A percentile compares a stretch with the other conserved stretches of the same genome.
phyloP scores from a whole-genome alignment of 2,888 invertebrate species.

The Melinaea marsaeus region DNA sequence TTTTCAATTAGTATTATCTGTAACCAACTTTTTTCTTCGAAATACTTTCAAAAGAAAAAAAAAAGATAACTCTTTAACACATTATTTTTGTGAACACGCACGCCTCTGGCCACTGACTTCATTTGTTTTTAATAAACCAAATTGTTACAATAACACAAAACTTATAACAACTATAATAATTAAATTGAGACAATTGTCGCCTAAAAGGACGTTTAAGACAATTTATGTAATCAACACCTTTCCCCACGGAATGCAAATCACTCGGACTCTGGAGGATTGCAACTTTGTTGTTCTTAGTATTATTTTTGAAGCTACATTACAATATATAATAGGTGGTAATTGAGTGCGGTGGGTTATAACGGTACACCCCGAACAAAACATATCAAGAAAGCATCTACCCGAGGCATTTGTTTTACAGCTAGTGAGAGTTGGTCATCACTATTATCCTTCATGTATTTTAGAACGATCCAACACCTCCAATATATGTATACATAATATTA shows the following conservation, averaged over 20 bases:
- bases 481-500: no score
- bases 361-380: no score
- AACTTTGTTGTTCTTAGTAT: constrained; percentile 3
- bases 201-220: constrained; percentile 30
- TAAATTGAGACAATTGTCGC: constrained; percentile 21
- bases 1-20: constrained; percentile 1
- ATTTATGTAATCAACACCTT: constrained; percentile 25
- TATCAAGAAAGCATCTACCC: no score
- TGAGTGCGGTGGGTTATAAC: no score
- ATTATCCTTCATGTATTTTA: no score
- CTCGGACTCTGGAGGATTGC: not conserved
- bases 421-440: no score
- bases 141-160: constrained; percentile 26
- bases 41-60: not conserved
- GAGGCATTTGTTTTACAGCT: no score
- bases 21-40: constrained; percentile 2
- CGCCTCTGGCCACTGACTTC: constrained; percentile 22
- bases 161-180: constrained; percentile 9
- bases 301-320: not conserved
- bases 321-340: not conserved
- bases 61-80: not conserved
- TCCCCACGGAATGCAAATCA: not conserved
- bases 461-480: no score
- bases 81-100: constrained; percentile 16
- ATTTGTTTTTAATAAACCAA: constrained; percentile 35